phyloP scores from a whole-genome alignment of 2,888 invertebrate genomes.

The Tetranychus piercei region DNA sequence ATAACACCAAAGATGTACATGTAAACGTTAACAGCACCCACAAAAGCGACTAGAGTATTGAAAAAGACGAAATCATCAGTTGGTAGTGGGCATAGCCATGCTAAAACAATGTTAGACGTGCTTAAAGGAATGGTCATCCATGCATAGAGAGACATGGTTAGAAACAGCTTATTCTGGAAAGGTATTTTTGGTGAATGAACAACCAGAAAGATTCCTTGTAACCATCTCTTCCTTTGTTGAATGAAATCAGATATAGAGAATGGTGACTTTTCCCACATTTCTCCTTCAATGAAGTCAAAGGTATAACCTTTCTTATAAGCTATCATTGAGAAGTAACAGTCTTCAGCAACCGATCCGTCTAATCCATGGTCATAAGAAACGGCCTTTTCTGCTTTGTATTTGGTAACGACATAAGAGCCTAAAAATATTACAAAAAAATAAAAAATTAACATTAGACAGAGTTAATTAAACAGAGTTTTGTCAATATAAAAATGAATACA shows the following conservation, averaged over 20 bases:
- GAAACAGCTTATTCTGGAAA: constrained; percentile 52
- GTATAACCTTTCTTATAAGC: constrained; percentile 73
- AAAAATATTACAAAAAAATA: not conserved
- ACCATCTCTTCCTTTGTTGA: constrained; percentile 88
- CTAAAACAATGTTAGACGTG: constrained; percentile 68
- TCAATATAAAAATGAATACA: not conserved
- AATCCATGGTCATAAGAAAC: constrained; percentile 90
- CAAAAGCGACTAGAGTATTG: constrained; percentile 70
- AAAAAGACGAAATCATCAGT: constrained; percentile 41
- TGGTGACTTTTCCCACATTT: constrained; percentile 97
- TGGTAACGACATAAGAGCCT: constrained; percentile 82
- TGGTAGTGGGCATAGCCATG: constrained; percentile 65
- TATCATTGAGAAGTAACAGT: constrained; percentile 90
- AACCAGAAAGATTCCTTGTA: constrained; percentile 40
- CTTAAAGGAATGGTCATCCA: constrained; percentile 88
- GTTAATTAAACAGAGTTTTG: not conserved
- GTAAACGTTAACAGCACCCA: constrained; percentile 81
- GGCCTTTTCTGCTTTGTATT: constrained; percentile 35
- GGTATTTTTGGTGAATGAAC: constrained; percentile 56
- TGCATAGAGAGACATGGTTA: constrained; percentile 75
- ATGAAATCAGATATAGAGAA: constrained; percentile 85
- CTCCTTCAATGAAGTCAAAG: constrained; percentile 89
- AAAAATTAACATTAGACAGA: not conserved
- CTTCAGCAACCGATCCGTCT: constrained; percentile 93
- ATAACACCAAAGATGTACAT: constrained; percentile 97